A percentile compares a stretch with the other conserved stretches of the same genome.
Conservation (phyloP, 2,888 invertebrate genomes). For the Chrysotoxum bicinctum region DNA sequence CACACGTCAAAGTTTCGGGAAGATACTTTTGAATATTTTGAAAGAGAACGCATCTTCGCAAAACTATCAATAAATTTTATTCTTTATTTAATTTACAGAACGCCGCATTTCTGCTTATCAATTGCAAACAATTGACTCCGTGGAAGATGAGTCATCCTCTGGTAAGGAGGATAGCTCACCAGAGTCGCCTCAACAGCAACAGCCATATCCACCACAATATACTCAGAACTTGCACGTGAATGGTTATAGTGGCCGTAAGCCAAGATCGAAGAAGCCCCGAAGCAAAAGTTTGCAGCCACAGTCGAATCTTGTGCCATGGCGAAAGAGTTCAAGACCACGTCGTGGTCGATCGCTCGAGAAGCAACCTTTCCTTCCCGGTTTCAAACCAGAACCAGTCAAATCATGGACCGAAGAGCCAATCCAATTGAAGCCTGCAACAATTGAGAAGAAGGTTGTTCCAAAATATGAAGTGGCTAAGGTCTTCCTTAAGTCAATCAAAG, state of each 20-base stretch:
- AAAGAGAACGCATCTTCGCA: constrained; percentile 34
- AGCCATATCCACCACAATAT: constrained; percentile 75
- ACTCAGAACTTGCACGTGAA: constrained; percentile 77
- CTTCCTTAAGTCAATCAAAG: constrained; percentile 82
- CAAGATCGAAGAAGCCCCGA: constrained; percentile 79
- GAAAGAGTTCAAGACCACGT: constrained; percentile 79
- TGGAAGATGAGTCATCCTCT: constrained; percentile 81
- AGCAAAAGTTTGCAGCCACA: constrained; percentile 81
- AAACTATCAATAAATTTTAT: neutral
- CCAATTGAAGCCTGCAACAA: constrained; percentile 84
- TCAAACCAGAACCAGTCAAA: constrained; percentile 81
- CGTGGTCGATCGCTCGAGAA: constrained; percentile 82
- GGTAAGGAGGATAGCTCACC: constrained; percentile 80
- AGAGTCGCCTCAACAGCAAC: constrained; percentile 76
- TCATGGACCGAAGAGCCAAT: constrained; percentile 87
- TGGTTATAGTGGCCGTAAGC: constrained; percentile 77
- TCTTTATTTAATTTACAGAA: constrained; percentile 75
- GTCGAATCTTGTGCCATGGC: constrained; percentile 79
- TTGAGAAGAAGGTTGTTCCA: constrained; percentile 83
- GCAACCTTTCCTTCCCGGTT: constrained; percentile 80
- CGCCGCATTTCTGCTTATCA: constrained; percentile 81
- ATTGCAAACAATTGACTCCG: constrained; percentile 79
- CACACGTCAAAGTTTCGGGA: constrained; percentile 32
- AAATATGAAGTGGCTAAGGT: constrained; percentile 82
- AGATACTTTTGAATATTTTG: neutral